These are phyloP conservation scores for Capitella teleta DNA, from an alignment of 1,140 invertebrate species.

Conservation along the genomic window DNA sequence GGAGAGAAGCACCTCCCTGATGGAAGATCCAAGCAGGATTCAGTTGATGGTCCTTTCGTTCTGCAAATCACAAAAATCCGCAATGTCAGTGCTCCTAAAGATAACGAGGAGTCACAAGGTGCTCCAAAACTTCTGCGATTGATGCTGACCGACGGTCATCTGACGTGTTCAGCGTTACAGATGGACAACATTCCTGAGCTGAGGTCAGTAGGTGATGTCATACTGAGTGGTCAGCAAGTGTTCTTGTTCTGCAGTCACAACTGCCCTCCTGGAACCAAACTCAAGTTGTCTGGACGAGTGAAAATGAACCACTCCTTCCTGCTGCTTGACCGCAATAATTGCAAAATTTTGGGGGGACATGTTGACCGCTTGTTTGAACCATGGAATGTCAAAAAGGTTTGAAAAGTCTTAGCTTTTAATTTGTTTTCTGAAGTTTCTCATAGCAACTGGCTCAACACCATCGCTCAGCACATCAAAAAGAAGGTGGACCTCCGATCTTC, in stretches of 20 bases:
- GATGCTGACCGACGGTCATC: slow-evolving; percentile 71
- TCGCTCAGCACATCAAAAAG: slow-evolving; percentile 35
- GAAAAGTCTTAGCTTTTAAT: slow-evolving; percentile 3
- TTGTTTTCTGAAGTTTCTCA: slow-evolving; percentile 11
- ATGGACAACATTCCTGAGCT: slow-evolving; percentile 46
- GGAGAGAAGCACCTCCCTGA: slow-evolving; percentile 35
- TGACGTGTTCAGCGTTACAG: slow-evolving; percentile 63
- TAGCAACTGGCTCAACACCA: slow-evolving; percentile 60
- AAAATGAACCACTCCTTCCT: slow-evolving; percentile 57
- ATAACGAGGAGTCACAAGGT: slow-evolving; percentile 68
- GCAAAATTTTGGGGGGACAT: slow-evolving; percentile 64
- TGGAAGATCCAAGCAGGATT: slow-evolving; percentile 27
- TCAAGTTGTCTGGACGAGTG: slow-evolving; percentile 46
- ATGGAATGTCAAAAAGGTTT: slow-evolving; percentile 71
- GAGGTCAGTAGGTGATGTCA: slow-evolving; percentile 48
- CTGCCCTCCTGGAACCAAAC: slow-evolving; percentile 66
- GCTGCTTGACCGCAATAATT: slow-evolving; percentile 54
- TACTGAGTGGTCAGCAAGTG: neutral
- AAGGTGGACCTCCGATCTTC: slow-evolving; percentile 75
- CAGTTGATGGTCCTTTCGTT: slow-evolving; percentile 57
- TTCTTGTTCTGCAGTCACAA: slow-evolving; percentile 45
- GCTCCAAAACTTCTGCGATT: slow-evolving; percentile 72
- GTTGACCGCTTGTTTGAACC: slow-evolving; percentile 74
- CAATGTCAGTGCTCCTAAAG: slow-evolving; percentile 79
- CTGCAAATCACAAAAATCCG: slow-evolving; percentile 77